These are phyloP conservation scores for Macrobrachium rosenbergii DNA, from an alignment of 1,140 invertebrate genomes.

Conservation along the genomic window DNA sequence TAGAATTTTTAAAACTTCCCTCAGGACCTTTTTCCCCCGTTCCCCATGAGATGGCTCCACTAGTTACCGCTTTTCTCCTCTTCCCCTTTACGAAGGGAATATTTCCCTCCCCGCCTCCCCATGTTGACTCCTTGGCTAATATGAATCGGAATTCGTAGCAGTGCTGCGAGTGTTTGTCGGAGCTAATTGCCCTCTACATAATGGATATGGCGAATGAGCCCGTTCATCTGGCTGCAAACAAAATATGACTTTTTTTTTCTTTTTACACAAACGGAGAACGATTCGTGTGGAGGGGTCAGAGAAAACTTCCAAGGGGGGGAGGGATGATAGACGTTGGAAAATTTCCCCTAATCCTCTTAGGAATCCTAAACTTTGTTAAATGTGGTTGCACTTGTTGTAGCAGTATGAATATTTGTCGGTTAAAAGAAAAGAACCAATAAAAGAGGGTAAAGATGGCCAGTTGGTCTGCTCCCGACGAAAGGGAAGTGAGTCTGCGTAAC, in stretches of 20 bases:
- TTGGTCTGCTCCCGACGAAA: no score
- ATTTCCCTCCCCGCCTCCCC: neutral
- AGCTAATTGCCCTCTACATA: conserved; percentile 59
- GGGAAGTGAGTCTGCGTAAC: no score
- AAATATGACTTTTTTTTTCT: conserved; percentile 30
- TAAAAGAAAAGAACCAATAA: no score
- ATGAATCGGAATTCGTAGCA: conserved; percentile 58
- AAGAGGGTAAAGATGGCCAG: no score
- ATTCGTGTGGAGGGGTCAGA: conserved; percentile 22
- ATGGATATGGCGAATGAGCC: conserved; percentile 59
- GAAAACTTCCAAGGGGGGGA: neutral
- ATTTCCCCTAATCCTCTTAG: no score
- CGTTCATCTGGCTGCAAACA: conserved; percentile 56
- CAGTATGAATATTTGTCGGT: no score
- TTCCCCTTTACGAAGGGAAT: neutral
- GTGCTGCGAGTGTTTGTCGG: conserved; percentile 51
- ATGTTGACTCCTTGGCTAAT: conserved; percentile 55
- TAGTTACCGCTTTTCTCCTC: neutral
- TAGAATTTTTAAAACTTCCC: no score
- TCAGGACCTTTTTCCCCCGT: neutral
- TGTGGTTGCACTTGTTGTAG: no score
- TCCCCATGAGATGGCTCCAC: neutral
- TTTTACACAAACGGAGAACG: conserved; percentile 31
- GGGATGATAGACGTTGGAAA: neutral
- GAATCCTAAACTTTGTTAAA: no score